phyloP scores from a whole-genome alignment of 2,888 invertebrate species.

The Zeuzera pyrina region DNA sequence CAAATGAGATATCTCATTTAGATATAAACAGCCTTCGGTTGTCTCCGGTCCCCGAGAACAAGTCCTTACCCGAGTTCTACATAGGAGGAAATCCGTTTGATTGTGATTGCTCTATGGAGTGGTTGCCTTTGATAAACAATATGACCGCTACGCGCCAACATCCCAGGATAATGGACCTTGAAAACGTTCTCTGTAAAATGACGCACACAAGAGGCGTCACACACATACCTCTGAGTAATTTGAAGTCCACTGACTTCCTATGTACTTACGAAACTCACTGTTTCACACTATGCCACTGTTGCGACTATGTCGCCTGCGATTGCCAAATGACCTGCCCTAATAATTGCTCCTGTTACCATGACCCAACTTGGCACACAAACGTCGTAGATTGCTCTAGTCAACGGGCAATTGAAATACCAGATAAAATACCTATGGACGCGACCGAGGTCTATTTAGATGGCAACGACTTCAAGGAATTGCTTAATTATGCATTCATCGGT shows the following conservation, averaged over 20 bases:
- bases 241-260: conserved; percentile 87
- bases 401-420: conserved; percentile 83
- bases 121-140: conserved; percentile 92
- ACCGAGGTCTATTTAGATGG: conserved; percentile 95
- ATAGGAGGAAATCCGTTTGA: conserved; percentile 94
- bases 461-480: conserved; percentile 87
- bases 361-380: conserved; percentile 93
- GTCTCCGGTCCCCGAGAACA: conserved; percentile 80
- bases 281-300: conserved; percentile 94
- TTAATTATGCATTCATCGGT: conserved; percentile 92
- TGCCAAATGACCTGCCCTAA: conserved; percentile 97
- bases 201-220: conserved; percentile 87
- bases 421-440: conserved; percentile 93
- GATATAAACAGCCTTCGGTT: conserved; percentile 87
- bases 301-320: conserved; percentile 96
- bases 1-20: conserved; percentile 87
- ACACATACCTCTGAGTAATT: conserved; percentile 81
- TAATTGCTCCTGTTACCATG: conserved; percentile 95
- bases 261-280: conserved; percentile 94
- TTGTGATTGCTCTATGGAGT: conserved; percentile 97
- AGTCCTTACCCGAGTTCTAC: conserved; percentile 89
- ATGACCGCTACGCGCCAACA: conserved; percentile 87
- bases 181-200: conserved; percentile 89
- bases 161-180: conserved; percentile 90
- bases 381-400: conserved; percentile 92